phyloP scores from a whole-genome alignment of 2,888 invertebrate species.

The Magallana nippona region DNA sequence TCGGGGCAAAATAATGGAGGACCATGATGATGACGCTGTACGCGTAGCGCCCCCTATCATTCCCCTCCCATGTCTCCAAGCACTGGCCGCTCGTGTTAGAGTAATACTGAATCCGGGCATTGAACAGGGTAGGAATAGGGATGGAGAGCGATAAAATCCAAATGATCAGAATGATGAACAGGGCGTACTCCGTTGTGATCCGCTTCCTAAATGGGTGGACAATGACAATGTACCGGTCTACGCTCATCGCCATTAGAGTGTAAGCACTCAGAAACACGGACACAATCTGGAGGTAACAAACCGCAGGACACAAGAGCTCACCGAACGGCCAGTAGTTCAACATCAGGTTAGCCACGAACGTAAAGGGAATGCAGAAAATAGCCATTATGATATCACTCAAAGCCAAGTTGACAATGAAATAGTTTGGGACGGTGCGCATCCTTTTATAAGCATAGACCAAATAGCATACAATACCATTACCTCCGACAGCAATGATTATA shows the following conservation, averaged over 20 bases:
- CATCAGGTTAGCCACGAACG: constrained; percentile 88
- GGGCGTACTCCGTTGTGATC: constrained; percentile 87
- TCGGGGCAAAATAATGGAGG: constrained; percentile 91
- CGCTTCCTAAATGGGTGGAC: constrained; percentile 92
- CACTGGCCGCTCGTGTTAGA: constrained; percentile 65
- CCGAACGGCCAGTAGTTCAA: constrained; percentile 94
- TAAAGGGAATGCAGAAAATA: constrained; percentile 80
- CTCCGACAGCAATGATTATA: constrained; percentile 80
- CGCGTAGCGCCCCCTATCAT: constrained; percentile 77
- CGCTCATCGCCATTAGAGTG: constrained; percentile 93
- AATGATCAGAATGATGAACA: constrained; percentile 86
- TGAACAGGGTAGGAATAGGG: constrained; percentile 89
- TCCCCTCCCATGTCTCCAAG: constrained; percentile 65
- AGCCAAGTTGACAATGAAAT: constrained; percentile 80
- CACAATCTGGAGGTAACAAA: constrained; percentile 87
- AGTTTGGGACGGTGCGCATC: constrained; percentile 95
- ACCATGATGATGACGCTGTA: constrained; percentile 89
- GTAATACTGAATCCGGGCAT: constrained; percentile 81
- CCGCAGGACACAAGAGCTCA: constrained; percentile 88
- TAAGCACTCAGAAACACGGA: constrained; percentile 88
- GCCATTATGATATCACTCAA: constrained; percentile 80
- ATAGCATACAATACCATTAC: constrained; percentile 87
- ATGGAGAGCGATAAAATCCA: constrained; percentile 90
- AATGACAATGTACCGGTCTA: constrained; percentile 94
- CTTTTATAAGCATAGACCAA: constrained; percentile 90